These are phyloP conservation scores for Aradus depressus DNA, from an alignment of 2,888 invertebrate genomes.

Conservation along the genomic window DNA sequence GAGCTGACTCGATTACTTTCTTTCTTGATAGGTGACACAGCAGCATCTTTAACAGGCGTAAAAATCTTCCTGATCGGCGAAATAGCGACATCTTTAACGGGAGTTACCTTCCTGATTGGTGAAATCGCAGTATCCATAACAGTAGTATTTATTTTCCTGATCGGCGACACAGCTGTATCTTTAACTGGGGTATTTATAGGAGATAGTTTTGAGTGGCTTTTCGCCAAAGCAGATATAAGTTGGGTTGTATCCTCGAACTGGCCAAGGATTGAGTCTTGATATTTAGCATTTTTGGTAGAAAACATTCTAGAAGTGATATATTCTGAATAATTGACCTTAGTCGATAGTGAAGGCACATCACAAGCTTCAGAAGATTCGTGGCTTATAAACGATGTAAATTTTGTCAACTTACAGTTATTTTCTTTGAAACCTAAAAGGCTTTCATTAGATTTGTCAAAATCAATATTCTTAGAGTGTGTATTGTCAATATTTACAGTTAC, in stretches of 20 bases:
- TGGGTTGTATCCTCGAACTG: slow-evolving; percentile 28
- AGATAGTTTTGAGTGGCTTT: slow-evolving; percentile 22
- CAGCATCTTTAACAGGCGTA: too few relatives aligned
- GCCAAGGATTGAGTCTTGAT: slow-evolving; percentile 22
- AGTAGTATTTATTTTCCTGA: slow-evolving; percentile 1
- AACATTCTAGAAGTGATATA: too few relatives aligned
- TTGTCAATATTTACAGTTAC: too few relatives aligned
- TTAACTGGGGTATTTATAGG: slow-evolving; percentile 25
- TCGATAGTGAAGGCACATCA: background rate
- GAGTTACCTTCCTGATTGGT: background rate
- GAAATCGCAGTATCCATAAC: background rate
- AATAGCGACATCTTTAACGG: slow-evolving; percentile 12
- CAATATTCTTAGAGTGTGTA: too few relatives aligned
- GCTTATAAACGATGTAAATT: too few relatives aligned
- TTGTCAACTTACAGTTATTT: too few relatives aligned
- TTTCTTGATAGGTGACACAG: too few relatives aligned
- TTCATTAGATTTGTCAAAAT: too few relatives aligned
- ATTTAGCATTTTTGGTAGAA: slow-evolving; percentile 7
- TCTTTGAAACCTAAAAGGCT: too few relatives aligned
- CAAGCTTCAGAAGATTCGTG: slow-evolving; percentile 4
- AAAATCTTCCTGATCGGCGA: too few relatives aligned
- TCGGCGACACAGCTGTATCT: background rate
- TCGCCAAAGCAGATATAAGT: slow-evolving; percentile 25
- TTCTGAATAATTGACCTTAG: background rate
- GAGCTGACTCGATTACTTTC: too few relatives aligned